phyloP scores from a whole-genome alignment of 2,888 invertebrate genomes.

The Acleris emargana region DNA sequence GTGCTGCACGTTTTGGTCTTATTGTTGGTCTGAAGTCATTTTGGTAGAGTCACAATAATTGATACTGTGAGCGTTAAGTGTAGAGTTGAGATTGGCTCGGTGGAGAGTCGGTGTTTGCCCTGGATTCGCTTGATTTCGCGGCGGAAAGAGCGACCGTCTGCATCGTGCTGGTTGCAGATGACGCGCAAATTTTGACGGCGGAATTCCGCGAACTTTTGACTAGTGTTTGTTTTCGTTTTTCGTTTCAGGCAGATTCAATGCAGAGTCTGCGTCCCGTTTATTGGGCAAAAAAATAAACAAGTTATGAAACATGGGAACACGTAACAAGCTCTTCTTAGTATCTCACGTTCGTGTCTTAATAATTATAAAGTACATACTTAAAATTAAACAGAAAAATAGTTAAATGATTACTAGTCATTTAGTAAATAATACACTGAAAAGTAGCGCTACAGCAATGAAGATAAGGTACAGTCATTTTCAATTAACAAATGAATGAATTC shows the following conservation, averaged over 20 bases:
- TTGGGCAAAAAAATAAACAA: too few species aligned
- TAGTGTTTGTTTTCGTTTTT: slow-evolving; percentile 17
- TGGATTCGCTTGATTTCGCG: slow-evolving; percentile 69
- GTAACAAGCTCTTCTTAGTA: too few species aligned
- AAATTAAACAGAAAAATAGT: too few species aligned
- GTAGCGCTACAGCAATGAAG: too few species aligned
- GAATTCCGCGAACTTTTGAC: slow-evolving; percentile 6
- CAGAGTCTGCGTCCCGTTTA: background rate
- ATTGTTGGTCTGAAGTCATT: slow-evolving; percentile 50
- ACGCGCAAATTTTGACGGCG: slow-evolving; percentile 4
- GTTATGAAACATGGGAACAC: too few species aligned
- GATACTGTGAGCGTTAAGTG: slow-evolving; percentile 44
- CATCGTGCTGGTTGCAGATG: slow-evolving; percentile 23
- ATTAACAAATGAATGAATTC: background rate
- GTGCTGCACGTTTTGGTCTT: slow-evolving; percentile 60
- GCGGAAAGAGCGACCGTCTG: slow-evolving; percentile 59
- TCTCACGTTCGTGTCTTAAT: too few species aligned
- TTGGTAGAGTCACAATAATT: slow-evolving; percentile 42
- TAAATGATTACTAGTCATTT: too few species aligned
- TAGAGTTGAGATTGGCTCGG: slow-evolving; percentile 50
- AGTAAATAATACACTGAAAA: too few species aligned
- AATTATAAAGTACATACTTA: too few species aligned
- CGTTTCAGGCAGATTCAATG: background rate
- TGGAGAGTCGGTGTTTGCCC: slow-evolving; percentile 47
- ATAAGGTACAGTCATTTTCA: background rate